Base-by-base conservation (phyloP, 2,797 vertebrate species). In the Diplodus sargus region DNA sequence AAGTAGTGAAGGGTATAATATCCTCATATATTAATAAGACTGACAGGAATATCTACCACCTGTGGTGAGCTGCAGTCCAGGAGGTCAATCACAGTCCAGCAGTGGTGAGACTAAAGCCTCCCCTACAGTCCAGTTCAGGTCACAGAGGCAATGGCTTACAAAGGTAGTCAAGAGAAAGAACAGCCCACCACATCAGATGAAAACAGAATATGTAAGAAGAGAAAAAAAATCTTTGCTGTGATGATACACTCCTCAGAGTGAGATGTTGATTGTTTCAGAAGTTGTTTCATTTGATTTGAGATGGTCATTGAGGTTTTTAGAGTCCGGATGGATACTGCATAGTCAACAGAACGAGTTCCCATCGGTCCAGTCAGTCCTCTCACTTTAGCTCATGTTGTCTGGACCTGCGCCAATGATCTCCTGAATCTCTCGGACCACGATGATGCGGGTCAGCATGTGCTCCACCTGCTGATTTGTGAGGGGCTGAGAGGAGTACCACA, bases 401-500 rank as follows among this genome's bases (percentile, higher is more conserved):
- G 91, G 93, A 72, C 94, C 86, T 78, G 96, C 91, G 13, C 94
- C 93, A 75, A 99, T 95, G 89, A 97, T 97, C 91, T 99, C 98
- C 93, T 99, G 98, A 95, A 99, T 99, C 94, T 99, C 98, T 92
- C 98, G 94, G 93, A 99, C 97, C 92, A 98, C 97, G 81, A 99
- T 95, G 94, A 99, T 98, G 86, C 98, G 97, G 59, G 97, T 97
- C 82, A 99, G 96, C 96, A 98, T 97, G 86, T 97, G 97, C 89
- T 98, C 97, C 96, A 99, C 96, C 84, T 99, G 98, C 90, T 98
- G 97, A 90, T 92, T 95, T 30, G 96, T 96, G 95, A 99, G 97
- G 71, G 98, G 98, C 94, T 99, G 98, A 79, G 98, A 97, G 4
- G 98, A 99, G 94, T 99, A 99, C 98, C 98, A 99, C 95, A 99